Evolutionary conservation across 2,888 invertebrate species (phyloP), one percentile per base, ranked within the genome.

Genomic region (Enchytraeus crypticus): DNA sequence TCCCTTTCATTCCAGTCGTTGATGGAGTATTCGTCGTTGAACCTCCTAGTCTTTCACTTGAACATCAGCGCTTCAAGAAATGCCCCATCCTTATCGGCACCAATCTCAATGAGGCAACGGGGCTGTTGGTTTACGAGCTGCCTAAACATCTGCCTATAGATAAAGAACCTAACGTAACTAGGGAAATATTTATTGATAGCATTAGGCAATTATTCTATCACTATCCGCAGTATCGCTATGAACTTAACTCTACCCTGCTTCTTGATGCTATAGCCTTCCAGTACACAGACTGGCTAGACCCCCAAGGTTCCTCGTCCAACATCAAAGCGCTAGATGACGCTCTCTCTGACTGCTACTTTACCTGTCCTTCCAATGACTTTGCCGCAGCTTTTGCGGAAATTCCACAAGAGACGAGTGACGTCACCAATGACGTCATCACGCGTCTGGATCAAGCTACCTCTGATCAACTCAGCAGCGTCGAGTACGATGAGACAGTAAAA

Each of bases 271-370:
- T 95, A 70, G 85, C 90, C 53, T 92, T 88, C 80, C 90, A 93
- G 77, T 95, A 93, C 79, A 91, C 91, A 5, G 88, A 92, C 78
- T 92, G 91, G 90, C 80, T 88, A 68, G 87, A 88, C 74, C 89
- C 90, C 0, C 88, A 91, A 67, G 89, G 92, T 80, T 87, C 88
- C 0, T 83, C 87, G 53, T 85, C 85, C 73, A 90, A 92, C 80
- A 84, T 90, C 47, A 87, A 90, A 75, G 87, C 89, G 27, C 81
- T 92, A 59, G 92, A 92, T 77, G 90, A 90, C 79, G 90, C 93
- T 84, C 89, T 93, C 32, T 92, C 92, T 18, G 95, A 96, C 78
- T 90, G 89, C 73, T 90, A 92, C 76, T 93, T 95, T 79, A 90
- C 92, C 26, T 96, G 96, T 81, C 89, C 89, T 75, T 92, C 93